Evolutionary conservation across 2,113 vertebrate species (phyloP).

Genomic region (Pelvicachromis taeniatus): DNA sequence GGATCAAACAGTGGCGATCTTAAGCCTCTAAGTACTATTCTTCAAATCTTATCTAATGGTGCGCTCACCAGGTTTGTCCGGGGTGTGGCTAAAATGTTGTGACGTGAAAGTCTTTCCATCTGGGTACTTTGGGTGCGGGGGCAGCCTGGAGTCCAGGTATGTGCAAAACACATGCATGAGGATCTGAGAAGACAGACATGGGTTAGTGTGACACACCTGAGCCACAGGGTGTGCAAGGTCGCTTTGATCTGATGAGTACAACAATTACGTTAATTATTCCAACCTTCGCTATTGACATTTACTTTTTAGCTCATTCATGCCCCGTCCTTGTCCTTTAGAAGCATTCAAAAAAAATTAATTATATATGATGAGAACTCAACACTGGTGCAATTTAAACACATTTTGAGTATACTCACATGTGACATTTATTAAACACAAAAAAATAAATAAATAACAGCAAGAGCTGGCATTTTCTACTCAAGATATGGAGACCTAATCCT

Average conservation of each 20-base stretch:
- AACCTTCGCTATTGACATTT: background rate
- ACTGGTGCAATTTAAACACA: background rate
- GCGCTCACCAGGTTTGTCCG: constrained; percentile 87
- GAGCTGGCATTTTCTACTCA: background rate
- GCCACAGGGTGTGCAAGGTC: background rate
- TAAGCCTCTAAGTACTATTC: background rate
- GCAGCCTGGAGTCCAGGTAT: constrained; percentile 92
- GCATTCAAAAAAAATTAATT: background rate
- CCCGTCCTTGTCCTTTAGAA: background rate
- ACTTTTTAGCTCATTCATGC: background rate
- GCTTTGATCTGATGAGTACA: background rate
- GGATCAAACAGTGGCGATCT: background rate
- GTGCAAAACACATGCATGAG: constrained; percentile 94
- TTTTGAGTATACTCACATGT: background rate
- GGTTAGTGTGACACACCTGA: background rate
- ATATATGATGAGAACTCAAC: background rate
- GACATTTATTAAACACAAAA: background rate
- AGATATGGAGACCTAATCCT: background rate
- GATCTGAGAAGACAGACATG: constrained; percentile 71
- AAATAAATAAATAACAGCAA: background rate
- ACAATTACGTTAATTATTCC: accelerated
- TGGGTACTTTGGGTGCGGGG: constrained; percentile 92
- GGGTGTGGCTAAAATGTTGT: constrained; percentile 91
- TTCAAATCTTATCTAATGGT: background rate
- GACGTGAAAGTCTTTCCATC: constrained; percentile 96